Evolutionary conservation across 2,888 invertebrate genomes (phyloP).

Genomic region (Drosophila kokeensis): DNA sequence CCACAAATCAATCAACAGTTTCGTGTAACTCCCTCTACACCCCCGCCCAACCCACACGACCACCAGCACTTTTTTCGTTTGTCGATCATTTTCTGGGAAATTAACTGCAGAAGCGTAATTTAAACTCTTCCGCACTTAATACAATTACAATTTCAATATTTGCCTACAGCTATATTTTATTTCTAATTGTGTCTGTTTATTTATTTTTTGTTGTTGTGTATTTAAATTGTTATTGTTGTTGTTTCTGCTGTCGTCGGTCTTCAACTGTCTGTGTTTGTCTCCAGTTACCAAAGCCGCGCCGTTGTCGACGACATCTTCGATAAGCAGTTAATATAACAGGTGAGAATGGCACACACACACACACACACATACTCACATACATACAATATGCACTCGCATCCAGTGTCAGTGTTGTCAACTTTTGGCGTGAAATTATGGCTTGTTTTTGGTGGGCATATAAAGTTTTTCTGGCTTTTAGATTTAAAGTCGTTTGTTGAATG

Average conservation of each 20-base stretch:
- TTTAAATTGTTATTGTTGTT: constrained; percentile 28
- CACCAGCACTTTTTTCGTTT: neutral
- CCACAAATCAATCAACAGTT: constrained; percentile 78
- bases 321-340: constrained; percentile 62
- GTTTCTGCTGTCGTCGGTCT: constrained; percentile 10
- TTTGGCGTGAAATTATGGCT: neutral
- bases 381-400: constrained; percentile 7
- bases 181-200: neutral
- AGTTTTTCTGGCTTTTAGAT: neutral
- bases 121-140: constrained; percentile 49
- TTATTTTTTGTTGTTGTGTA: constrained; percentile 1
- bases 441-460: neutral
- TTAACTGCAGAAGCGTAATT: constrained; percentile 43
- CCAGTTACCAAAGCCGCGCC: constrained; percentile 65
- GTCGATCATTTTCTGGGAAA: constrained; percentile 19
- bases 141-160: constrained; percentile 39
- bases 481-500: neutral
- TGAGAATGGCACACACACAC: constrained; percentile 40
- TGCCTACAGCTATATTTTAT: constrained; percentile 18
- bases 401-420: constrained; percentile 4
- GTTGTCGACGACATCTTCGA: constrained; percentile 56
- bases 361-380: neutral
- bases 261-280: constrained; percentile 41
- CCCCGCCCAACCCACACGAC: too few relatives aligned
- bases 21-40: constrained; percentile 1